These are phyloP conservation scores for Heliconius sara DNA, from an alignment of 2,888 invertebrate species.

Conservation along the genomic window DNA sequence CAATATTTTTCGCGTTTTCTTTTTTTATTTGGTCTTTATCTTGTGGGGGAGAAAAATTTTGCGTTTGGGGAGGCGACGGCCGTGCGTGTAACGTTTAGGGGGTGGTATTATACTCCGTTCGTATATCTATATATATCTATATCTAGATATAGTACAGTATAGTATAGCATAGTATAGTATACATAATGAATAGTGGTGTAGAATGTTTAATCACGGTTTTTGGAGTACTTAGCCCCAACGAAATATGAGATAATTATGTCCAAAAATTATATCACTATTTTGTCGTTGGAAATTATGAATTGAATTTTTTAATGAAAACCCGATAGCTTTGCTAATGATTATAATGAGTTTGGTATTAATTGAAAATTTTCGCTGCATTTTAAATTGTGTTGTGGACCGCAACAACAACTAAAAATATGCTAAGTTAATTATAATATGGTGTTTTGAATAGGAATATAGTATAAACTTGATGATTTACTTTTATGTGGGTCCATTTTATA, in stretches of 20 bases:
- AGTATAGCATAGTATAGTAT: conserved; percentile 57
- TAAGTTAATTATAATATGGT: conserved; percentile 13
- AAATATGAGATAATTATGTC: conserved; percentile 76
- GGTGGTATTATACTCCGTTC: conserved; percentile 56
- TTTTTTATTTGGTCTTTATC: conserved; percentile 84
- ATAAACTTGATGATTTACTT: conserved; percentile 20
- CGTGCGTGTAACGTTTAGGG: conserved; percentile 81
- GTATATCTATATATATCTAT: conserved; percentile 41
- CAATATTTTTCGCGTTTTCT: conserved; percentile 81
- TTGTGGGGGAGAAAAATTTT: conserved; percentile 79
- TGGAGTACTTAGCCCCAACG: conserved; percentile 72
- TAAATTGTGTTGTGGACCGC: conserved; percentile 45
- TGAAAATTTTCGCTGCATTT: conserved; percentile 50
- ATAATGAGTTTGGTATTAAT: conserved; percentile 49
- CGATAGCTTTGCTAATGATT: conserved; percentile 54
- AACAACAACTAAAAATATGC: conserved; percentile 42
- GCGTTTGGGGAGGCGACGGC: conserved; percentile 69
- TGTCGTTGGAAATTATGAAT: conserved; percentile 63
- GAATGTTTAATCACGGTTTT: conserved; percentile 81
- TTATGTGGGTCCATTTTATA: not conserved
- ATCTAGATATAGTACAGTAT: conserved; percentile 55
- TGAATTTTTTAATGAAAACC: conserved; percentile 58
- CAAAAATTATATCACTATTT: conserved; percentile 75
- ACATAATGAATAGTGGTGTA: conserved; percentile 79
- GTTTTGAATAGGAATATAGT: conserved; percentile 9